Conservation (phyloP, 2,888 invertebrate genomes). For the Nephrotoma guestfalica region DNA sequence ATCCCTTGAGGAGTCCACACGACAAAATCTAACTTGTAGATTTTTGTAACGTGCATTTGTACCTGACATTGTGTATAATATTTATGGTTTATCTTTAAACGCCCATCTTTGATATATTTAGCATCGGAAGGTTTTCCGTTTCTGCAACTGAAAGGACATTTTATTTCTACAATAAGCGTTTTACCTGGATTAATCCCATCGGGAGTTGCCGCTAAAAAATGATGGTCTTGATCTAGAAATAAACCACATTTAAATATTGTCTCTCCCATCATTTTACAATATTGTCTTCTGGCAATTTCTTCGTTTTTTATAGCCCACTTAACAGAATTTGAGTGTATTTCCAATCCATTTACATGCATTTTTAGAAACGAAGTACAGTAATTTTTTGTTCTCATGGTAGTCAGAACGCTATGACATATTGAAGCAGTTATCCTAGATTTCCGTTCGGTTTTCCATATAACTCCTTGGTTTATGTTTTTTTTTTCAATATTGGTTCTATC, state of each 20-base stretch:
- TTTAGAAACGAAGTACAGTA: not conserved
- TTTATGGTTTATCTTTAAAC: not conserved
- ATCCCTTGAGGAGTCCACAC: not conserved
- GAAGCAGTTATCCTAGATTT: not conserved
- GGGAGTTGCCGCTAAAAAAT: not conserved
- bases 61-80: not conserved
- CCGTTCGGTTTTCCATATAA: not conserved
- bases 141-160: not conserved
- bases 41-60: not conserved
- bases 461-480: not conserved
- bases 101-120: not conserved
- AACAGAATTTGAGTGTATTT: not conserved
- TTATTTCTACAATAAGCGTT: not conserved
- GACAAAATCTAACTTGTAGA: not conserved
- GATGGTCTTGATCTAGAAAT: not conserved
- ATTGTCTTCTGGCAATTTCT: not conserved
- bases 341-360: not conserved
- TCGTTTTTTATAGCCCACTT: not conserved
- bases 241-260: not conserved
- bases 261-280: not conserved
- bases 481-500: too few species aligned
- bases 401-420: not conserved
- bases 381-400: not conserved
- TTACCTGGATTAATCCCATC: not conserved
- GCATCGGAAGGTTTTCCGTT: not conserved